Percentiles rank a stretch among this genome's conserved stretches.
These are phyloP conservation scores for Clanis bilineata DNA, from an alignment of 2,888 invertebrate genomes.

Conservation along the genomic window DNA sequence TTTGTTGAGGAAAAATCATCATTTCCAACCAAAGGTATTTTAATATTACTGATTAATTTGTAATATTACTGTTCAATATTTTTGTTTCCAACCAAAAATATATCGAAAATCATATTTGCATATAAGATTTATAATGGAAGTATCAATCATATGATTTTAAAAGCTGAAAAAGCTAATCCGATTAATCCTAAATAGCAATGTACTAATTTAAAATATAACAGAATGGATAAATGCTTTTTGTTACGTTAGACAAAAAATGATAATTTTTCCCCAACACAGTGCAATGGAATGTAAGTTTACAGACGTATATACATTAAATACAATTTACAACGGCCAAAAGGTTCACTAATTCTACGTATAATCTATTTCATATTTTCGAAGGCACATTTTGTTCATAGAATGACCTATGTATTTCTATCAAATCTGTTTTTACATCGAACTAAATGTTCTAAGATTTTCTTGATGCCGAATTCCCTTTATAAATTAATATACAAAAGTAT, in stretches of 20 bases:
- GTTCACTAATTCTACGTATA: constrained; percentile 58
- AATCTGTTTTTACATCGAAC: constrained; percentile 10
- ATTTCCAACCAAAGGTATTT: not conserved
- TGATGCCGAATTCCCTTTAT: not conserved
- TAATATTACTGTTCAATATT: too few relatives aligned
- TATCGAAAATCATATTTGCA: too few relatives aligned
- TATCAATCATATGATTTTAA: too few relatives aligned
- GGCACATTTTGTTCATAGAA: constrained; percentile 76
- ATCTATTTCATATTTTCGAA: constrained; percentile 71
- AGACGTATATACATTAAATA: constrained; percentile 47
- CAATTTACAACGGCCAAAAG: constrained; percentile 61
- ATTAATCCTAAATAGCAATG: not conserved
- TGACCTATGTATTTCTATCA: constrained; percentile 49
- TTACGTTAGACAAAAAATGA: not conserved
- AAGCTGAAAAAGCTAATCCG: too few relatives aligned
- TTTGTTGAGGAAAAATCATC: not conserved
- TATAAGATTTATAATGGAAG: too few relatives aligned
- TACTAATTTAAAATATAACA: too few relatives aligned
- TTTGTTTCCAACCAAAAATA: too few relatives aligned
- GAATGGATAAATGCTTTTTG: not conserved
- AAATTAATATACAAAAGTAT: not conserved
- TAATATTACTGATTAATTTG: not conserved
- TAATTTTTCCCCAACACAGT: not conserved
- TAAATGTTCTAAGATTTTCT: constrained; percentile 22
- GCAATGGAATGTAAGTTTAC: constrained; percentile 21